phyloP scores from a whole-genome alignment of 2,888 invertebrate species.

The Endomychus coccineus region DNA sequence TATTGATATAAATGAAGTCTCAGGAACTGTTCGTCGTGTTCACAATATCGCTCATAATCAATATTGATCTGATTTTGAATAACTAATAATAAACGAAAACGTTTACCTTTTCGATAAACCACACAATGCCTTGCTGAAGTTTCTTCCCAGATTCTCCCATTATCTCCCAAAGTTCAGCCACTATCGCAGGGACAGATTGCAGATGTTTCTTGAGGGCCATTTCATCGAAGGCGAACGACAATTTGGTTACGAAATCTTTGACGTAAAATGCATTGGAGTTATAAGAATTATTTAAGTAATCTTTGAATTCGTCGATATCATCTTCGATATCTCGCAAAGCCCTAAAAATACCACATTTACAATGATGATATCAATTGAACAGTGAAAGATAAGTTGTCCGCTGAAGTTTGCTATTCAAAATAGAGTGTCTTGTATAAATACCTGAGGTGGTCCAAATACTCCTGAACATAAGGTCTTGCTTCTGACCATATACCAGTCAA shows the following conservation, averaged over 20 bases:
- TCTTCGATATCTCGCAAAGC: slow-evolving; percentile 64
- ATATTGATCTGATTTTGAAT: no score
- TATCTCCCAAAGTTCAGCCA: slow-evolving; percentile 76
- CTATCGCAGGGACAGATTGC: slow-evolving; percentile 69
- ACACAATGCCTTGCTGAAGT: slow-evolving; percentile 65
- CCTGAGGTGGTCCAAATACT: slow-evolving; percentile 66
- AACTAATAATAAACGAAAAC: neutral
- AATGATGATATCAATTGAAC: no score
- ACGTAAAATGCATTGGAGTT: slow-evolving; percentile 78
- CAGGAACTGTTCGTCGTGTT: no score
- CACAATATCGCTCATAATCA: no score
- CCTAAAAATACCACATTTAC: no score
- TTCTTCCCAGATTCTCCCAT: slow-evolving; percentile 80
- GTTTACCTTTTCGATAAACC: slow-evolving; percentile 60
- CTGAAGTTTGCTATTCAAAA: no score
- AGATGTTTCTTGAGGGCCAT: slow-evolving; percentile 69
- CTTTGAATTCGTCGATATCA: slow-evolving; percentile 61
- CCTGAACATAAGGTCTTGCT: slow-evolving; percentile 60
- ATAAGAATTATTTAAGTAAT: slow-evolving; percentile 69
- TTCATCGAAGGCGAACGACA: slow-evolving; percentile 66
- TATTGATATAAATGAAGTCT: no score
- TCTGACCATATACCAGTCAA: slow-evolving; percentile 67
- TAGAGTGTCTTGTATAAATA: no score
- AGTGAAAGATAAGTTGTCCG: no score
- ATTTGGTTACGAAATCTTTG: slow-evolving; percentile 65